phyloP scores from a whole-genome alignment of 2,888 invertebrate genomes.

The Amiota minor region DNA sequence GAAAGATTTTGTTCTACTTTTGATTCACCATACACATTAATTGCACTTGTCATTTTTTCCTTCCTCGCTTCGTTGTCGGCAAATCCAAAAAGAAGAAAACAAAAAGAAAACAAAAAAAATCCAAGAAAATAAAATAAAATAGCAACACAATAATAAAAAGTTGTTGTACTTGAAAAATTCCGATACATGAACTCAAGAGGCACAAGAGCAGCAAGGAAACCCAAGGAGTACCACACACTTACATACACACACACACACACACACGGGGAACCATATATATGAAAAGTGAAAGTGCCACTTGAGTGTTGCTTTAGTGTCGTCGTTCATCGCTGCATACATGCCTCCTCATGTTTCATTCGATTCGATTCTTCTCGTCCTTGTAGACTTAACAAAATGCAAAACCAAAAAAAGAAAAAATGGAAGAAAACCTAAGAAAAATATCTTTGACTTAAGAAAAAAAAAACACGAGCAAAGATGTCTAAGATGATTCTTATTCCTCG shows the following conservation, averaged over 20 bases:
- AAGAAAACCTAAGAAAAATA: background rate
- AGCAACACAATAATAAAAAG: constrained; percentile 34
- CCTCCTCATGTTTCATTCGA: background rate
- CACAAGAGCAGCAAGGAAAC: background rate
- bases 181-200: constrained; percentile 39
- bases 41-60: background rate
- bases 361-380: constrained; percentile 52
- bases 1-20: constrained; percentile 3
- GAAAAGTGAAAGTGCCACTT: constrained; percentile 64
- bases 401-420: constrained; percentile 31
- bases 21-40: background rate
- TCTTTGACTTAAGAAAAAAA: constrained; percentile 52
- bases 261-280: constrained; percentile 44
- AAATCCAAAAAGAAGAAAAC: background rate
- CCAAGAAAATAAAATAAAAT: constrained; percentile 4
- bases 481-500: constrained; percentile 2
- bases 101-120: constrained; percentile 7
- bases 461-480: constrained; percentile 56
- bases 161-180: constrained; percentile 40
- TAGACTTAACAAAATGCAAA: constrained; percentile 63
- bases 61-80: background rate
- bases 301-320: constrained; percentile 45
- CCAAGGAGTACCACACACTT: no score
- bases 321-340: constrained; percentile 6
- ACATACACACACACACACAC: no score